Evolutionary conservation across 1,140 invertebrate genomes (phyloP).

Genomic region (Caerostris extrusa): DNA sequence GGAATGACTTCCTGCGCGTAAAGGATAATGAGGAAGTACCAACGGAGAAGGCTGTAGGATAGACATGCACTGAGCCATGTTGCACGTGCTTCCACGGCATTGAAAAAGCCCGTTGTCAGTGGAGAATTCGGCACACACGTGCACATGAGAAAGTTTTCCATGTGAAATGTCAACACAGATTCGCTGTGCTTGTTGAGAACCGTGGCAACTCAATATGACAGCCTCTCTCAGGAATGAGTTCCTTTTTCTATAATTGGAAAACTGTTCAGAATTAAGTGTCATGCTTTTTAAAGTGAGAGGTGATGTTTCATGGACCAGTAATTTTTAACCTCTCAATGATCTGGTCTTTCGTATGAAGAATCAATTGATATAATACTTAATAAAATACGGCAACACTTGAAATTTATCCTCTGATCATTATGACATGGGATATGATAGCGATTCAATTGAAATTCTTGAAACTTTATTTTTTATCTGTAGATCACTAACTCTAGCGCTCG

Average conservation of each 20-base stretch:
- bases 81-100: conserved; percentile 21
- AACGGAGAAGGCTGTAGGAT: background rate
- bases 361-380: too few relatives aligned
- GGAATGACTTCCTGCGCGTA: conserved; percentile 50
- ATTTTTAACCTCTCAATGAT: too few relatives aligned
- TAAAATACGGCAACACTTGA: too few relatives aligned
- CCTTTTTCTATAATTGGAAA: background rate
- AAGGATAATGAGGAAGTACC: conserved; percentile 50
- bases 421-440: too few relatives aligned
- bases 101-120: background rate
- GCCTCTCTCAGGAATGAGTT: conserved; percentile 3
- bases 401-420: too few relatives aligned
- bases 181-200: background rate
- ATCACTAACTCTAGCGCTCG: too few relatives aligned
- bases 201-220: conserved; percentile 26
- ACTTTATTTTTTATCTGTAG: too few relatives aligned
- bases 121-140: background rate
- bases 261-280: background rate
- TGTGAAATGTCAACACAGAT: conserved; percentile 55
- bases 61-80: background rate
- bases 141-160: background rate
- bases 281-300: background rate
- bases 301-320: too few relatives aligned
- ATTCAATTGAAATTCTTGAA: too few relatives aligned
- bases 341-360: too few relatives aligned